Evolutionary conservation across 2,888 invertebrate species (phyloP), one percentile per base, ranked within the genome.

Genomic region (Yponomeuta evonymella): DNA sequence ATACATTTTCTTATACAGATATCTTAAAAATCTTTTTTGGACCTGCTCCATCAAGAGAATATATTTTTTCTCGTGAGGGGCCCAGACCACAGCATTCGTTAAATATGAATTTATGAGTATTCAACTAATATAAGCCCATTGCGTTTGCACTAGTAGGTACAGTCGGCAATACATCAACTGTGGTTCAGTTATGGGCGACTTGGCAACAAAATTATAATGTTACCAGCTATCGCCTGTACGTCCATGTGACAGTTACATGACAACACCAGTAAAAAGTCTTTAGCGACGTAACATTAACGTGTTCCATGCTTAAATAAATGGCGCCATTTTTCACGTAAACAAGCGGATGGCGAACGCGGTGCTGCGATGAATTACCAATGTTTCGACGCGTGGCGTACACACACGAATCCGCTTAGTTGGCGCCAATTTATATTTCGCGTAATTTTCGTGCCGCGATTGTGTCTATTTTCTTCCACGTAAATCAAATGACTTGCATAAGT

Each of bases 311-410:
- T 15, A 72, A 76, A 82, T 79, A 82, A 82, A 84, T 82, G 77
- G 78, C 73, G 76, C 76, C 79, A 84, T 83, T 81, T 83, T 83
- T 84, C 81, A 81, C 79, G 77, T 75, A 81, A 84, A 82, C 81
- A 80, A 81, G 78, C 81, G 77, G 77, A 83, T 83, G 81, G 82
- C 81, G 80, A 80, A 78, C 71, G 71, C 72, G 71, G 69, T 71
- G 51, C 15, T 0, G 51, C 43, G 70, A 72, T 72, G 70, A 66
- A 70, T 72, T 8, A 33, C 67, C 8, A 43, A 67, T 67, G 11
- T 43, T 12, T 67, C 43, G 36, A 15, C 23, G 64, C 64, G 29
- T 10, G 64, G 51, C 8, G 51, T 58, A 12, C 51, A 65, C 65
- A 65, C 15, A 10, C 15, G 43, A 67, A 43, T 33, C 12, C 43